Evolutionary conservation across 1,140 invertebrate species (phyloP).

Genomic region (Varroa destructor): DNA sequence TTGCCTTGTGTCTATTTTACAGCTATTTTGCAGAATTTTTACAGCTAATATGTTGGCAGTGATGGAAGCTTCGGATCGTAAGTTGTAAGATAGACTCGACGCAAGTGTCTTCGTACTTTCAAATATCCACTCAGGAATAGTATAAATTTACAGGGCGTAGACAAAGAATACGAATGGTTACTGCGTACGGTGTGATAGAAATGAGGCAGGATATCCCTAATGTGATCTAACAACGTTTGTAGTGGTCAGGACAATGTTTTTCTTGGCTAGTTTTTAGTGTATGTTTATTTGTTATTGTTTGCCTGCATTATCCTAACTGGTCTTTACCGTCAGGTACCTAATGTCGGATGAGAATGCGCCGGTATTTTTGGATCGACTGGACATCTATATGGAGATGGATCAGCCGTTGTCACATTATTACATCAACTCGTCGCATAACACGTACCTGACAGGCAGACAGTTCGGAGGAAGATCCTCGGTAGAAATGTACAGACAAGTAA

Average conservation of each 20-base stretch:
- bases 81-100: not conserved
- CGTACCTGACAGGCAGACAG: constrained; percentile 88
- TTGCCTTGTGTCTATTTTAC: too few species aligned
- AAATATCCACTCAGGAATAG: not conserved
- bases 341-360: constrained; percentile 99
- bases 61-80: too few species aligned
- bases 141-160: not conserved
- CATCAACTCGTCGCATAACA: constrained; percentile 99
- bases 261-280: too few species aligned
- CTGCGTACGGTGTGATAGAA: too few species aligned
- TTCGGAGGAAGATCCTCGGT: constrained; percentile 94
- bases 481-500: constrained; percentile 93
- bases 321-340: constrained; percentile 71
- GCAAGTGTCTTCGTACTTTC: not conserved
- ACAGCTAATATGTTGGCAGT: too few species aligned
- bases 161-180: too few species aligned
- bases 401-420: constrained; percentile 94
- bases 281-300: too few species aligned
- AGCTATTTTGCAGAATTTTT: too few species aligned
- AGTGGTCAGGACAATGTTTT: too few species aligned
- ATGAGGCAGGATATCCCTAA: too few species aligned
- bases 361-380: constrained; percentile 87
- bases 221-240: too few species aligned
- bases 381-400: constrained; percentile 97
- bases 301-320: too few species aligned